These are phyloP conservation scores for Rhinophrynus dorsalis DNA, from an alignment of 2,797 vertebrate genomes.

Conservation along the genomic window DNA sequence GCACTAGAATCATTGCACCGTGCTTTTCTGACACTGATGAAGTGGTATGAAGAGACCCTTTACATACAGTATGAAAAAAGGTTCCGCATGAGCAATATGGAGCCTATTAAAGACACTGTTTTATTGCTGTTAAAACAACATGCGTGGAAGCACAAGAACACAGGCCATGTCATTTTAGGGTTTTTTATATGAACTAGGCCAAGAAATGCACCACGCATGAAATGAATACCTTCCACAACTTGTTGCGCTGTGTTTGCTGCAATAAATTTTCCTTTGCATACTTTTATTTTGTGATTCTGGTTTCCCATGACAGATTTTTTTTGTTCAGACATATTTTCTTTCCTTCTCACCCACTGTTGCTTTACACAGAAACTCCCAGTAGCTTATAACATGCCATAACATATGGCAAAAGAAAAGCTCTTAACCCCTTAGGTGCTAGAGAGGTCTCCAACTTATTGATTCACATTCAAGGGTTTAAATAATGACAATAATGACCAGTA, in stretches of 20 bases:
- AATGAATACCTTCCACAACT: background rate
- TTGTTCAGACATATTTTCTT: slow-evolving; percentile 4
- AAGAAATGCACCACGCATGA: slow-evolving; percentile 32
- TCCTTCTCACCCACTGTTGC: background rate
- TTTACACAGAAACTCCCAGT: too few relatives aligned
- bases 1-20: background rate
- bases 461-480: too few relatives aligned
- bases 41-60: slow-evolving; percentile 5
- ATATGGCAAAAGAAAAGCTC: too few relatives aligned
- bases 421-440: too few relatives aligned
- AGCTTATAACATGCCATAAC: background rate
- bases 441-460: too few relatives aligned
- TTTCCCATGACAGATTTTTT: slow-evolving; percentile 11
- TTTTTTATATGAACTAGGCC: slow-evolving; percentile 17
- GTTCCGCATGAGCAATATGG: slow-evolving; percentile 28
- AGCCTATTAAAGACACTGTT: slow-evolving; percentile 16
- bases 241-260: background rate
- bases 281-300: background rate
- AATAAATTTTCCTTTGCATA: slow-evolving; percentile 19
- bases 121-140: slow-evolving; percentile 28
- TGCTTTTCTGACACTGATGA: slow-evolving; percentile 33
- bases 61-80: slow-evolving; percentile 32
- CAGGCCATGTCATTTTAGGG: slow-evolving; percentile 32
- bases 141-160: background rate
- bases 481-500: too few relatives aligned